Base-by-base conservation (phyloP, 2,888 invertebrate genomes). In the Aporophyla lueneburgensis region DNA sequence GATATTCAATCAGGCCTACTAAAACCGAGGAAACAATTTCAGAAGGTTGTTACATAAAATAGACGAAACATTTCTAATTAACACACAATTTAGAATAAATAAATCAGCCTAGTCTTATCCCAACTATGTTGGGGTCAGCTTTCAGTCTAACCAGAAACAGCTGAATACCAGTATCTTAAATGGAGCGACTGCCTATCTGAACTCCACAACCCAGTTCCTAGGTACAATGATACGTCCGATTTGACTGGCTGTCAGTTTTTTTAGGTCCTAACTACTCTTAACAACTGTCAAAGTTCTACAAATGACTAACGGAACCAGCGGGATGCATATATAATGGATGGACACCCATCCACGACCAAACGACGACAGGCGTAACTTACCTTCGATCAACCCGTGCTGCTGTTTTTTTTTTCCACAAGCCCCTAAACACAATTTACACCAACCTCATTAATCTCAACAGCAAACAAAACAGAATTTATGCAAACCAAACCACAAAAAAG, bases 401-500 rank as follows among this genome's bases (percentile, higher is more conserved):
- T 12, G 33, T 21, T 59, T 21, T 33, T 12, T 6, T 21, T 53
- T 33, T n/a, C n/a, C n/a, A 5, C n/a, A 46, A 21, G 16, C 21
- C 43, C 21, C 16, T 9, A 53, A 10, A 62, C 59, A 69, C 9
- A 54, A 58, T 49, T 27, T 72, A 56, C 46, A 27, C 6, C 27
- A 53, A 68, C 68, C 77, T 76, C 72, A 68, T 83, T 78, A 77
- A 72, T 72, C 58, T 58, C 33, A 65, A 68, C 51, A 81, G n/a
- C 61, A 85, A 33, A 81, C 74, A 85, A 75, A 81, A 69, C 43
- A 86, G 59, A 63, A 72, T 62, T n/a, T 58, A 69, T 66, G 59
- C 68, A 78, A 74, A 78, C 71, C 16, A 78, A 67, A 87, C 65
- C 75, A 76, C 76, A 83, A 76, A 83, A 81, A 68, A 72, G 63